Base-by-base conservation (phyloP, 2,113 vertebrate genomes). In the Xenus cinereus region DNA sequence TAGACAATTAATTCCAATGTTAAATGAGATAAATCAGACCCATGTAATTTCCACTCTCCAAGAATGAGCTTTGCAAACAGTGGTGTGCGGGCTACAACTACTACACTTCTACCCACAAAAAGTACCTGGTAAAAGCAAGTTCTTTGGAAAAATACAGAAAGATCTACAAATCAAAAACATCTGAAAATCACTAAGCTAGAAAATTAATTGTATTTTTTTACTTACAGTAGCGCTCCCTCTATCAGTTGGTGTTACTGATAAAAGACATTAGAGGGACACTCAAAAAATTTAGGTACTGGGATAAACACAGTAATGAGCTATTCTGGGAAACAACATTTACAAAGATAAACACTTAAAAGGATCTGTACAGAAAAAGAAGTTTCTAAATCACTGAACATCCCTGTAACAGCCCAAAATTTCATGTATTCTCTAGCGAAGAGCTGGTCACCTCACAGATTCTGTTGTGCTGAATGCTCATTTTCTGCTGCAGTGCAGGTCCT, bases 401-500 rank as follows among this genome's bases (percentile, higher is more conserved):
- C 41, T 57, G 23, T 45, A 92, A 66, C 21, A 78, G 24, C 21
- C 60, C 35, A 28, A 30, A 67, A 37, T 73, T 4, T 75, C 60
- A 39, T 4, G 8, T 27, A 51, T 35, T 83, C 71, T 59, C 66
- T 57, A 9, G 20, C 39, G 32, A 72, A 86, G 71, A 74, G 68
- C 68, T 62, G 54, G 53, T 86, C 68, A 77, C 68, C 45, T 68
- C 64, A 35, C 39, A 68, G 60, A 41, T 41, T 81, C 68, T 50
- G 39, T 41, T 3, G 9, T 51, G 66, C 73, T 76, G 62, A 86
- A 78, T 56, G 69, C 14, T 82, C 63, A 20, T 87, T 80, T 92
- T 53, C 67, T 95, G 78, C 95, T 96, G 94, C 96, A 95, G 71
- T 96, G 95, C 96, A 96, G 95, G 30, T 76, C 63, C 91, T 45